Base-by-base conservation (phyloP, 1,140 invertebrate species). In the Stenopsyche tienmushanensis region DNA sequence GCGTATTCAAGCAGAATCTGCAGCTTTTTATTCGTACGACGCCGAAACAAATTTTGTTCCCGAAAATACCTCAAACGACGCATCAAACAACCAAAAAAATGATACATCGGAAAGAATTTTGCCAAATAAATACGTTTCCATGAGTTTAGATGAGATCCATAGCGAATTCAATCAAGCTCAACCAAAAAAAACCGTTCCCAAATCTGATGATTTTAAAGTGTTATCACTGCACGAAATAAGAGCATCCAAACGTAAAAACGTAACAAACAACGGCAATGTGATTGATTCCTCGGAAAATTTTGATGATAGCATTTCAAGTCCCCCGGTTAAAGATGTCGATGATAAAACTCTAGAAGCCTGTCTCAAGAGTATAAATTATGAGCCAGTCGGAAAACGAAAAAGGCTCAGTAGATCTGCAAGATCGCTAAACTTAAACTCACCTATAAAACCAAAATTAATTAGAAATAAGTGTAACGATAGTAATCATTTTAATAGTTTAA, bases 81-180 rank as follows among this genome's bases (percentile, higher is more conserved):
- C 7, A 24, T 23, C 49, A 3, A 23, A 10, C 9, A 15, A 52
- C 13, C 21, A 52, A 23, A 24, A 1, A 1, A 52, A 24, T 5
- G 17, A 21, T 15, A 13, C 1, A 18, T 47, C 25, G 7, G 23
- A 17, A 10, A 67, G 41, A 52, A 67, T 59, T 47, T 17, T 60
- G 20, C 54, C 64, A 1, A 7, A 39, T 3, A 42, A 26, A 49
- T 66, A 70, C 17, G 64, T 66, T 25, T 44, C 53, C n/a, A 29
- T 70, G 64, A 64, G 53, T n/a, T 64, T 70, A 20, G 68, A 70
- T 21, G 64, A 66, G 26, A 66, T 70, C 25, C 59, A 66, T 29
- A 24, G 52, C 5, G 42, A 60, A 15, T 25, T 24, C 7, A 18
- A 24, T 18, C 42, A 17, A 41, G 42, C 49, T 15, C n/a, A n/a